These are phyloP conservation scores for Python bivittatus DNA, from an alignment of 2,113 vertebrate genomes.

Conservation along the genomic window DNA sequence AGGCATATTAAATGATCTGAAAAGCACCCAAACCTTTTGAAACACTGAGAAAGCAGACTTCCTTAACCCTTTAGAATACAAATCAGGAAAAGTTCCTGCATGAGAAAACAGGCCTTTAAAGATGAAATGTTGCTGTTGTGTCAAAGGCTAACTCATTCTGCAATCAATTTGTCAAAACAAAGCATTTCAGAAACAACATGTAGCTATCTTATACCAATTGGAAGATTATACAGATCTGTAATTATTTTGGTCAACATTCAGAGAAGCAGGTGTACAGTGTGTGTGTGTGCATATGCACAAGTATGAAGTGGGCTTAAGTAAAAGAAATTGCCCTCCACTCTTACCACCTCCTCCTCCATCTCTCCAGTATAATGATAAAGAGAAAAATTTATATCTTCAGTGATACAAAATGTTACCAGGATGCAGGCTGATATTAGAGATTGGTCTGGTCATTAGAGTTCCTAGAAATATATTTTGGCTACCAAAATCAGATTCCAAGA, in stretches of 20 bases:
- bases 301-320: not conserved
- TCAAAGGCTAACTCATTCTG: constrained; percentile 12
- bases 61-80: not conserved
- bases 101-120: constrained; percentile 1
- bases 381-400: not conserved
- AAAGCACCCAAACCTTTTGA: constrained; percentile 24
- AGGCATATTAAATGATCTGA: constrained; percentile 18
- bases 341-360: not conserved
- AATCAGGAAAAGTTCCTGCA: constrained; percentile 10
- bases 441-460: not conserved
- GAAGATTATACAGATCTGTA: not conserved
- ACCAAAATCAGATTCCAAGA: not conserved
- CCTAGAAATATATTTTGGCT: not conserved
- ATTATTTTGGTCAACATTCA: not conserved
- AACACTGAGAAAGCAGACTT: not conserved
- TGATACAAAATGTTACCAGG: not conserved
- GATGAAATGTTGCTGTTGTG: not conserved
- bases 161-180: constrained; percentile 7
- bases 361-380: not conserved
- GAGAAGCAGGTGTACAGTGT: not conserved
- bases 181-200: not conserved
- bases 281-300: not conserved
- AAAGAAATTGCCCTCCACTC: not conserved
- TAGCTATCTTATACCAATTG: not conserved
- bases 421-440: not conserved